These are phyloP conservation scores for Brachionus koreanus DNA, from an alignment of 1,140 invertebrate species.

Conservation along the genomic window DNA sequence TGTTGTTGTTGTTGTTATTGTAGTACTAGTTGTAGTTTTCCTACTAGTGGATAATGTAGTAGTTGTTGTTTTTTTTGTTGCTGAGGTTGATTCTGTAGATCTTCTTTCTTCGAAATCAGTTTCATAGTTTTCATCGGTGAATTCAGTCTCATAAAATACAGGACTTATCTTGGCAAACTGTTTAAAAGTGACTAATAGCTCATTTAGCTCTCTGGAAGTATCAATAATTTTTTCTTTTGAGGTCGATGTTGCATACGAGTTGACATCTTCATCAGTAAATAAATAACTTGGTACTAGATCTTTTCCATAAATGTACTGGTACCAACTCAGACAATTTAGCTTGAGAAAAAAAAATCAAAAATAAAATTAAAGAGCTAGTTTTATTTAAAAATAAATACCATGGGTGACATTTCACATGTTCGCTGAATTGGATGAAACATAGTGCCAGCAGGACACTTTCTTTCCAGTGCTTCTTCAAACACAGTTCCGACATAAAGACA, in stretches of 20 bases:
- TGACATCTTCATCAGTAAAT: background rate
- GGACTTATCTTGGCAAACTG: background rate
- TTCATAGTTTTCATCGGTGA: background rate
- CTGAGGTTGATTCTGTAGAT: background rate
- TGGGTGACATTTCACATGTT: slow-evolving; percentile 24
- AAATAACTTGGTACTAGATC: background rate
- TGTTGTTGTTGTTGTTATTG: background rate
- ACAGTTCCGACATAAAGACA: slow-evolving; percentile 41
- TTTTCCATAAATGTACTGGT: slow-evolving; percentile 27
- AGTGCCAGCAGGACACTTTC: slow-evolving; percentile 38
- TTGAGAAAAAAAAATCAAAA: background rate
- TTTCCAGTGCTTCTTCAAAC: slow-evolving; percentile 8
- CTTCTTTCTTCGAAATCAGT: background rate
- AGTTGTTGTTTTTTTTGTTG: background rate
- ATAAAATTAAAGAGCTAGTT: background rate
- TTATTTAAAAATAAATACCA: background rate
- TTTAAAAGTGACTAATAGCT: background rate
- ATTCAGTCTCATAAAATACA: background rate
- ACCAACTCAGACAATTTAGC: slow-evolving; percentile 15
- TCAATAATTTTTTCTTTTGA: background rate
- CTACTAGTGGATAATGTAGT: background rate
- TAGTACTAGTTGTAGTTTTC: background rate
- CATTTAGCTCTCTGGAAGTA: background rate
- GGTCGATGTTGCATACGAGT: background rate
- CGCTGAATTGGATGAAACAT: slow-evolving; percentile 30